Base-by-base conservation (phyloP, 2,797 vertebrate species). In the Sebastes miniatus region DNA sequence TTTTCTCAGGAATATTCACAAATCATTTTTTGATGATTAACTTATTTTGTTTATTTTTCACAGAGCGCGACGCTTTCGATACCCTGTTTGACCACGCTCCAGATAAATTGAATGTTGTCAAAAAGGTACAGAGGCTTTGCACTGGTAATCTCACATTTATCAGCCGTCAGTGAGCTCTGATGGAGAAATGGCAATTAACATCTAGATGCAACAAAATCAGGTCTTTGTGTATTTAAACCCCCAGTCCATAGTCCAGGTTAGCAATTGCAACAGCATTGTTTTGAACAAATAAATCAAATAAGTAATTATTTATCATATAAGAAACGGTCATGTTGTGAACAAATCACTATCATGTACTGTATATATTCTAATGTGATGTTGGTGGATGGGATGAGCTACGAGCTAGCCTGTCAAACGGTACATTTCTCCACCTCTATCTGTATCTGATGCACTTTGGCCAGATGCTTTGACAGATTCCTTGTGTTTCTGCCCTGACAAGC, bases 71-170 rank as follows among this genome's bases (percentile, higher is more conserved):
- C 62, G 98, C 98, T 10, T 99, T 99, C 12, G 98, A 99, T 93
- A 99, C 98, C 20, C 92, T 99, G 77, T 99, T 99, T 67, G 98
- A 99, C 93, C 98, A 99, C 0, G 98, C 98, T 27, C 98, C 98
- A 3, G 98, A 99, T 93, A 99, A 99, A 81, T 97, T 99, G 43
- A 99, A 97, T 8, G 98, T 99, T 20, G 98, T 99, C 83, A 99
- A 99, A 93, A 99, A 99, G 98, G 98, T 99, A 91, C 0, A 1
- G 24, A 68, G 32, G 52, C 58, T 67, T 50, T 22, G 3, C 12
- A 10, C 14, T 43, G 11, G 52, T n/a, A 9, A 10, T 25, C 3
- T 16, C 52, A 29, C 9, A 32, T 71, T 13, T 10, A 64, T 59
- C 52, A 13, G 20, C 69, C 8, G 8, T 32, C 39, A 50, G 25